These are phyloP conservation scores for Paratrypauchen microcephalus DNA, from an alignment of 2,797 vertebrate genomes.

Conservation along the genomic window DNA sequence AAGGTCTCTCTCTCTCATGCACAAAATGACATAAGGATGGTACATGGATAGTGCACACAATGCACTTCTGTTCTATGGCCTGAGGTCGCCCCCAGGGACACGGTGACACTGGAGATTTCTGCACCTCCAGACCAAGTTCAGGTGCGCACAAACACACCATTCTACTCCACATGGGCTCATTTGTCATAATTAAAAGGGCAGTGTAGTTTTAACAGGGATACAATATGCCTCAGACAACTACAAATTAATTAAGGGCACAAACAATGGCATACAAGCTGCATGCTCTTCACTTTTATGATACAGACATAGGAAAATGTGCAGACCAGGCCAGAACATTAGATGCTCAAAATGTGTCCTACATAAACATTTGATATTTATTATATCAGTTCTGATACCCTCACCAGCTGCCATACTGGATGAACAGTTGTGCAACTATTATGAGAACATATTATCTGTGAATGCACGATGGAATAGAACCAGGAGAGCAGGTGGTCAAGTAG, in stretches of 20 bases:
- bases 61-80: slow-evolving; percentile 34
- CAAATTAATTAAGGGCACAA: slow-evolving; percentile 22
- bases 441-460: not conserved
- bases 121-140: slow-evolving; percentile 21
- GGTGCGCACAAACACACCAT: slow-evolving; percentile 5
- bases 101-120: slow-evolving; percentile 45
- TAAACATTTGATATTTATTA: not conserved
- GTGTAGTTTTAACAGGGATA: slow-evolving; percentile 30
- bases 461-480: not conserved
- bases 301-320: not conserved
- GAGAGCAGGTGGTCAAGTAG: not conserved
- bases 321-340: not conserved
- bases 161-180: slow-evolving; percentile 35
- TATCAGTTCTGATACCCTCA: not conserved
- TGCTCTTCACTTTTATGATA: not conserved
- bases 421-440: not conserved
- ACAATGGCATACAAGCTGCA: slow-evolving; percentile 29
- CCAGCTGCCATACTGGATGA: not conserved
- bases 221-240: slow-evolving; percentile 39
- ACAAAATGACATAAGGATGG: slow-evolving; percentile 28
- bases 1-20: slow-evolving; percentile 53
- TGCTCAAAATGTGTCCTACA: not conserved
- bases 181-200: slow-evolving; percentile 33
- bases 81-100: slow-evolving; percentile 17
- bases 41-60: slow-evolving; percentile 25